Percentiles rank a stretch among this genome's conserved stretches.
phyloP scores from a whole-genome alignment of 2,113 vertebrate genomes.

The Leiothrix lutea region DNA sequence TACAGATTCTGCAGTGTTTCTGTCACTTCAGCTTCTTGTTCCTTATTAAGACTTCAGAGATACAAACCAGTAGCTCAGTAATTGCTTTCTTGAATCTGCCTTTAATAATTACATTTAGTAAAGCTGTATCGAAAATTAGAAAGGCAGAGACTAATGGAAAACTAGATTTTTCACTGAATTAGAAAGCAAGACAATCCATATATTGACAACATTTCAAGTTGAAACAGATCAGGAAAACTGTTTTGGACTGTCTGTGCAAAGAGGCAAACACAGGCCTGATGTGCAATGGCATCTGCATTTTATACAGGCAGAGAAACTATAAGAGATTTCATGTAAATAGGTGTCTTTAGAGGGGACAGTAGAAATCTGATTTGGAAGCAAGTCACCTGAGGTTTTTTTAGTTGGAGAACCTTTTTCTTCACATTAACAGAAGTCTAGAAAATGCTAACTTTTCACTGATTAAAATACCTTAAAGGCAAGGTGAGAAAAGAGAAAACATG shows the following conservation, averaged over 20 bases:
- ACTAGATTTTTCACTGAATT: constrained; percentile 99
- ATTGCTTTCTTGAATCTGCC: constrained; percentile 99
- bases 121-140: constrained; percentile 86
- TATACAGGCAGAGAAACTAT: constrained; percentile 76
- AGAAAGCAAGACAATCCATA: constrained; percentile 94
- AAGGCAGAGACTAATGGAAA: constrained; percentile 98
- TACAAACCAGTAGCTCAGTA: constrained; percentile 90
- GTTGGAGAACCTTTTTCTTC: constrained; percentile 44
- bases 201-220: constrained; percentile 98
- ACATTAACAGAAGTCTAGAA: constrained; percentile 39
- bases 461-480: constrained; percentile 43
- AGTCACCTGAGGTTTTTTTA: constrained; percentile 70
- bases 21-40: constrained; percentile 74
- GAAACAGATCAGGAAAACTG: constrained; percentile 96
- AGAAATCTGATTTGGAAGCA: constrained; percentile 70
- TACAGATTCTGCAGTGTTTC: constrained; percentile 56
- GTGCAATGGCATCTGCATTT: constrained; percentile 78
- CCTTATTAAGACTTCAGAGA: constrained; percentile 98
- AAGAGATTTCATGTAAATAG: constrained; percentile 79
- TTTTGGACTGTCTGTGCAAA: constrained; percentile 90
- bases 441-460: constrained; percentile 58
- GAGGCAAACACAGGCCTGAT: constrained; percentile 86
- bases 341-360: constrained; percentile 58
- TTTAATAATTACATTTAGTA: constrained; percentile 98
- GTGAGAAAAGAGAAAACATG: neutral